phyloP scores from a whole-genome alignment of 2,888 invertebrate genomes.

The Griposia aprilina region DNA sequence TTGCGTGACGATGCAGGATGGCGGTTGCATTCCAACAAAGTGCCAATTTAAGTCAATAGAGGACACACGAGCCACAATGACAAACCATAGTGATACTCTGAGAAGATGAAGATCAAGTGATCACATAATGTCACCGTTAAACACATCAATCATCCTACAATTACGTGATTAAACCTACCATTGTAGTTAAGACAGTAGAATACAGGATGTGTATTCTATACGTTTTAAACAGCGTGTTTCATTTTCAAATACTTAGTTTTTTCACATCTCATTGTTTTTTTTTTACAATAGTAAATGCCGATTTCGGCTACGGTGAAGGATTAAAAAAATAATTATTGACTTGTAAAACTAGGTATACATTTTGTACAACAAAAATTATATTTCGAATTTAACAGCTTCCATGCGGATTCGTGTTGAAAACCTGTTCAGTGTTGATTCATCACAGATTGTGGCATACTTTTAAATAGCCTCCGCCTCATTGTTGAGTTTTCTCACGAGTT shows the following conservation, averaged over 20 bases:
- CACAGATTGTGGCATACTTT: conserved; percentile 40
- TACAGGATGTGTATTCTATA: background rate
- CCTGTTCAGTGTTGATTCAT: conserved; percentile 11
- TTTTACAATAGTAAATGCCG: too few relatives aligned
- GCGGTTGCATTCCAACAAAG: conserved; percentile 48
- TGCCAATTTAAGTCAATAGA: conserved; percentile 56
- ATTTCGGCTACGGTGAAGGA: too few relatives aligned
- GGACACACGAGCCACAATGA: conserved; percentile 12
- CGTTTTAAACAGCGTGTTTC: background rate
- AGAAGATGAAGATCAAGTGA: conserved; percentile 44
- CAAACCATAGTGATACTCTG: conserved; percentile 18
- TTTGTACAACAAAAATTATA: too few relatives aligned
- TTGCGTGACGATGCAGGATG: conserved; percentile 41
- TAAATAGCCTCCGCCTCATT: conserved; percentile 39
- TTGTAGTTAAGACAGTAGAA: background rate
- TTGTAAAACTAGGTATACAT: too few relatives aligned
- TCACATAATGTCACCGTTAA: conserved; percentile 33
- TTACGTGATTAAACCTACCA: conserved; percentile 27
- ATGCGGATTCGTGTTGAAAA: too few relatives aligned
- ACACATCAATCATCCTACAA: conserved; percentile 41
- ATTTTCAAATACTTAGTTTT: too few relatives aligned
- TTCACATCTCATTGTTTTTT: background rate
- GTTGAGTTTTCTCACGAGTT: conserved; percentile 55
- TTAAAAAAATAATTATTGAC: too few relatives aligned
- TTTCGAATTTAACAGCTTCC: too few relatives aligned